Conservation (phyloP, 2,113 vertebrate species). For the Heliornis fulica region DNA sequence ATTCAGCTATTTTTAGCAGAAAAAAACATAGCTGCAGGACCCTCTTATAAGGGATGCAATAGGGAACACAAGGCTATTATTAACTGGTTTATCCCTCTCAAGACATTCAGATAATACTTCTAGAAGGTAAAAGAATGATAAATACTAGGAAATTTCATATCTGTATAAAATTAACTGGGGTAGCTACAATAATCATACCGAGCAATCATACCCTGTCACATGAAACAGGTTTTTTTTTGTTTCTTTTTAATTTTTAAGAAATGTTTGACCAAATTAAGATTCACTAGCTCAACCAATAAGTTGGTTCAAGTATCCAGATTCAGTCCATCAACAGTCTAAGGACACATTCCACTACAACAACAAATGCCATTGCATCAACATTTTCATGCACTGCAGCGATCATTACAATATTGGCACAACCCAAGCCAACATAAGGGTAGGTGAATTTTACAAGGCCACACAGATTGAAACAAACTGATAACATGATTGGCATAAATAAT, state of each 20-base stretch:
- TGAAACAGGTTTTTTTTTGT: neutral
- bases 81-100: neutral
- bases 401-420: neutral
- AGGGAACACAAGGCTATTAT: neutral
- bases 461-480: neutral
- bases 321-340: neutral
- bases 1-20: neutral
- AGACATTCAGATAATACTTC: neutral
- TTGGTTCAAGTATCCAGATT: neutral
- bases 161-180: neutral
- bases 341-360: neutral
- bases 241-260: neutral
- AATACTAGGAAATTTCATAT: neutral
- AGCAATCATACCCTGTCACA: neutral
- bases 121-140: neutral
- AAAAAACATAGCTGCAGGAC: neutral
- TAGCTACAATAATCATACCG: neutral
- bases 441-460: neutral
- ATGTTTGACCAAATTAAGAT: neutral
- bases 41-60: neutral
- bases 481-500: neutral
- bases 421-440: neutral
- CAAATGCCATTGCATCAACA: neutral
- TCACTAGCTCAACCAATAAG: neutral
- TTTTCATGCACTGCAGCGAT: neutral